Evolutionary conservation across 2,797 vertebrate genomes (phyloP).

Genomic region (Danionella dracula): DNA sequence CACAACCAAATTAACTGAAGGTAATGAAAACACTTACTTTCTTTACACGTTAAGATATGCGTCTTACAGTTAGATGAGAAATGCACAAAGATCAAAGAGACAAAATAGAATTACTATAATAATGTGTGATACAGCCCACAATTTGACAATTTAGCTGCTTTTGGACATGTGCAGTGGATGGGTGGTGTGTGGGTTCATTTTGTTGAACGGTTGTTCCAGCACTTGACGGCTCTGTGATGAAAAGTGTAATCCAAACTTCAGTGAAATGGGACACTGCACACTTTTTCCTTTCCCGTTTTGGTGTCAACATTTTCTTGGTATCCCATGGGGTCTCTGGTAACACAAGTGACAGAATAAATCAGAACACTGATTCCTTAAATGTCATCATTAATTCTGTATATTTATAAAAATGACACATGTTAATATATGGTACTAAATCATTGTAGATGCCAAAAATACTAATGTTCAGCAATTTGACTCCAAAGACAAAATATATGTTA

Average conservation of each 20-base stretch:
- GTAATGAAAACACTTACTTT: not conserved
- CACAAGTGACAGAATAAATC: slow-evolving; percentile 62
- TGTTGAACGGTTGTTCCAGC: slow-evolving; percentile 26
- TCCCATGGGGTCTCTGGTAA: slow-evolving; percentile 56
- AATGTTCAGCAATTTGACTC: too few species aligned
- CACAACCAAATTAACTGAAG: not conserved
- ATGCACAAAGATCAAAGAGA: not conserved
- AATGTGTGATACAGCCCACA: not conserved
- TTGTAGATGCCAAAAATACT: too few species aligned
- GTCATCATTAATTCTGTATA: too few species aligned
- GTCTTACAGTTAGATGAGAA: not conserved
- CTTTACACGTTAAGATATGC: not conserved
- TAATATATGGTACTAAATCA: too few species aligned
- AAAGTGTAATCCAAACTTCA: slow-evolving; percentile 65
- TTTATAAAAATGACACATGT: too few species aligned
- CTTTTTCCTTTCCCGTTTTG: slow-evolving; percentile 63
- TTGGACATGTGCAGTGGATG: not conserved
- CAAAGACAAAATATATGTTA: too few species aligned
- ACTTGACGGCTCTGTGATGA: slow-evolving; percentile 61
- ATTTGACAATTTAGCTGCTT: not conserved
- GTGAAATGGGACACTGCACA: slow-evolving; percentile 56
- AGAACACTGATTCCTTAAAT: too few species aligned
- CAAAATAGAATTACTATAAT: slow-evolving; percentile 16
- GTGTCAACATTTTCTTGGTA: slow-evolving; percentile 69
- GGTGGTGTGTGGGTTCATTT: slow-evolving; percentile 26